phyloP scores from a whole-genome alignment of 2,797 vertebrate species.

The Acrossocheilus wenchowensis region DNA sequence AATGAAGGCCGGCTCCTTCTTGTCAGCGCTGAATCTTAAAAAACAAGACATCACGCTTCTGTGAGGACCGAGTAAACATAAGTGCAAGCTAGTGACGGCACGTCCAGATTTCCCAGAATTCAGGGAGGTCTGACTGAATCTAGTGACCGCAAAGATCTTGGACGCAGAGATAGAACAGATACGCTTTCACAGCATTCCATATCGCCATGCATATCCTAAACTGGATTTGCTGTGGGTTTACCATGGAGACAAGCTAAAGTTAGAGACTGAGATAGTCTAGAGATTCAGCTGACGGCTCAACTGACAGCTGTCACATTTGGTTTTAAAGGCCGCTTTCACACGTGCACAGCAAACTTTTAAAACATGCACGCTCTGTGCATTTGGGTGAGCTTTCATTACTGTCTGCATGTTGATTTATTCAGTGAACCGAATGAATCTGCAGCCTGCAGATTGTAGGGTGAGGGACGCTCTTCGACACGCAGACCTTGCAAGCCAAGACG shows the following conservation, averaged over 20 bases:
- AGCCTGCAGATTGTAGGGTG: background rate
- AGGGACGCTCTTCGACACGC: constrained; percentile 4
- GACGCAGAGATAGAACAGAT: constrained; percentile 8
- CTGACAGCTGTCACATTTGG: constrained; percentile 28
- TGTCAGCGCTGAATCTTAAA: background rate
- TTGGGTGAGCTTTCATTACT: background rate
- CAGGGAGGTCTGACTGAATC: background rate
- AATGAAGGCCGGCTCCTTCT: background rate
- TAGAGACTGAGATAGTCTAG: background rate
- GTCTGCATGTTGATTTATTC: background rate
- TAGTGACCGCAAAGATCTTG: background rate
- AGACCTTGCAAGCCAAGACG: constrained; percentile 63
- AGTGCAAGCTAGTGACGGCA: background rate
- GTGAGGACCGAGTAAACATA: background rate
- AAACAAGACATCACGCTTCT: background rate
- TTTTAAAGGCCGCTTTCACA: background rate
- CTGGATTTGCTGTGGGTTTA: background rate
- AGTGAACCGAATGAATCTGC: background rate
- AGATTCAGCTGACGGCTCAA: background rate
- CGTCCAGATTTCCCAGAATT: constrained; percentile 9
- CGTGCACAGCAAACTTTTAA: background rate
- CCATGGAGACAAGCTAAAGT: background rate
- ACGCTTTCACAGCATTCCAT: constrained; percentile 1
- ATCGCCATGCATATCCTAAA: constrained; percentile 58
- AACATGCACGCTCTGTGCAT: background rate